Evolutionary conservation across 92 coral and sea anemone genomes (phyloP).

Genomic region (Desmophyllum pertusum): DNA sequence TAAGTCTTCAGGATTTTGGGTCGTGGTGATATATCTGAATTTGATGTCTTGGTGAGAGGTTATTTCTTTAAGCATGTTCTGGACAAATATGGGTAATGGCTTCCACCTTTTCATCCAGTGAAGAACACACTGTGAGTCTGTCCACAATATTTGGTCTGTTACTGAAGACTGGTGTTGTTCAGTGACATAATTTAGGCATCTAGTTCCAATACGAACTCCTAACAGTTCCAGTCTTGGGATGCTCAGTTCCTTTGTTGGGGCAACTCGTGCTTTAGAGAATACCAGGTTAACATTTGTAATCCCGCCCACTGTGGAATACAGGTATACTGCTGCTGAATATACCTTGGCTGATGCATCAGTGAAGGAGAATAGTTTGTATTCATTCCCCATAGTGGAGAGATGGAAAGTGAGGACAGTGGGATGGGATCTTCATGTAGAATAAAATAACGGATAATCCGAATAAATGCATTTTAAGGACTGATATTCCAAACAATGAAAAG

Average conservation of each 20-base stretch:
- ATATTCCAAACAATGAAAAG: too few relatives aligned
- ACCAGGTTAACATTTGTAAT: constrained; percentile 10
- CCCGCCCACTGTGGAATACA: constrained; percentile 22
- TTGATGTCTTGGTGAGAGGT: constrained; percentile 10
- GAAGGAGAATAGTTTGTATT: constrained; percentile 34
- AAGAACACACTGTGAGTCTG: constrained; percentile 23
- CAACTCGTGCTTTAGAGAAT: constrained; percentile 25
- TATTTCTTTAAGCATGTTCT: neutral
- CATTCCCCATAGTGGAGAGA: neutral
- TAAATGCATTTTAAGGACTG: too few relatives aligned
- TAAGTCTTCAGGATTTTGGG: too few relatives aligned
- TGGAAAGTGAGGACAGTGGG: constrained; percentile 20
- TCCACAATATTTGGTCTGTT: constrained; percentile 7
- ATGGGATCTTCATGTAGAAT: constrained; percentile 1
- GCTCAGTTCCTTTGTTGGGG: constrained; percentile 20
- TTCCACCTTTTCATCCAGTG: constrained; percentile 9
- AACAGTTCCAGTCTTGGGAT: constrained; percentile 34
- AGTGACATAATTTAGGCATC: constrained; percentile 18
- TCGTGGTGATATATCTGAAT: too few relatives aligned
- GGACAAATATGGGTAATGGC: constrained; percentile 20
- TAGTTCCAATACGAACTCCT: constrained; percentile 7
- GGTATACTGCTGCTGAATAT: constrained; percentile 21
- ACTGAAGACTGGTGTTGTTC: constrained; percentile 11
- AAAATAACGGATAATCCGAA: too few relatives aligned
- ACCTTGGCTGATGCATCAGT: constrained; percentile 28